A percentile compares a stretch with the other conserved stretches of the same genome.
These are phyloP conservation scores for Pleuronectes platessa DNA, from an alignment of 2,113 vertebrate species.

Conservation along the genomic window DNA sequence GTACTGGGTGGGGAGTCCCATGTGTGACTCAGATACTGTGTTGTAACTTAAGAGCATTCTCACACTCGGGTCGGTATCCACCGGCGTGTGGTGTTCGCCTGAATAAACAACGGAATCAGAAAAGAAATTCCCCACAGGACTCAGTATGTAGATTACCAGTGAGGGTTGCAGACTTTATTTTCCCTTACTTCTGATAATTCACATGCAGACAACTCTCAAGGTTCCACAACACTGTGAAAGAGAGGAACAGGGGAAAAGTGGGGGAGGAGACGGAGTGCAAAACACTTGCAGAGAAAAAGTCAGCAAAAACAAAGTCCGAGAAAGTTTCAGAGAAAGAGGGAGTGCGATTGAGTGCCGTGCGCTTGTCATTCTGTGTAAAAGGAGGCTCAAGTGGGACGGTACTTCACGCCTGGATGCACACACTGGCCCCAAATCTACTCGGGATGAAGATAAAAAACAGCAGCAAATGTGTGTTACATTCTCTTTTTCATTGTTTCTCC, in stretches of 20 bases:
- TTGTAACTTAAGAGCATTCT: slow-evolving; percentile 44
- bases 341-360: slow-evolving; percentile 29
- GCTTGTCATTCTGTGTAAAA: slow-evolving; percentile 53
- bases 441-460: slow-evolving; percentile 36
- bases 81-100: slow-evolving; percentile 16
- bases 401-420: slow-evolving; percentile 68
- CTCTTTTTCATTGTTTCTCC: slow-evolving; percentile 15
- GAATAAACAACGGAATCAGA: slow-evolving; percentile 46
- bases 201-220: slow-evolving; percentile 13
- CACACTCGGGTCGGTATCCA: slow-evolving; percentile 36
- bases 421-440: slow-evolving; percentile 51
- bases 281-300: not conserved
- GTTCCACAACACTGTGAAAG: slow-evolving; percentile 37
- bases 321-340: slow-evolving; percentile 28
- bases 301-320: slow-evolving; percentile 34
- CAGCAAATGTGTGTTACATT: slow-evolving; percentile 33
- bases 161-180: not conserved
- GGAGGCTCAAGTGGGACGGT: slow-evolving; percentile 31
- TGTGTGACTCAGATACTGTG: slow-evolving; percentile 39
- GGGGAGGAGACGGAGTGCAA: not conserved
- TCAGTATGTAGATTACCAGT: not conserved
- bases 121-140: slow-evolving; percentile 6
- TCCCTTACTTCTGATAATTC: slow-evolving; percentile 7
- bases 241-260: slow-evolving; percentile 14
- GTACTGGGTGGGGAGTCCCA: slow-evolving; percentile 36